A percentile compares a stretch with the other conserved stretches of the same genome.
Evolutionary conservation across 2,797 vertebrate species (phyloP).

Genomic region (Miopithecus talapoin): DNA sequence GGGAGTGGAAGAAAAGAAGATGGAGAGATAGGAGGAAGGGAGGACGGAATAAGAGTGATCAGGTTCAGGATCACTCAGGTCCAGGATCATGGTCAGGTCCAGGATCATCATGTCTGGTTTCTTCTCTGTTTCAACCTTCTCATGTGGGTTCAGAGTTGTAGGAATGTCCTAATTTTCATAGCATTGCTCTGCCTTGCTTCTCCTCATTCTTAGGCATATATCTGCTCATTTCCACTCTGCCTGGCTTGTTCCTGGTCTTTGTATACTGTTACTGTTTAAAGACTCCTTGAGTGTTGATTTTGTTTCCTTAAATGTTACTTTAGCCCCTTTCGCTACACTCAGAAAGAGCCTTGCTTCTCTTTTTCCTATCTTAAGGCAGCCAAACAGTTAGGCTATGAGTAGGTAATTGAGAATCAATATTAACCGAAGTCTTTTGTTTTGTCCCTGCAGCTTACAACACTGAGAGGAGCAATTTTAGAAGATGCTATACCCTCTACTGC

Average conservation of each 20-base stretch:
- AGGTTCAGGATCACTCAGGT: no score
- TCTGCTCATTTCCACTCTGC: accelerated
- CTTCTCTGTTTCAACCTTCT: no score
- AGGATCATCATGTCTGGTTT: accelerated
- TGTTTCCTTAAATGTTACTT: background rate
- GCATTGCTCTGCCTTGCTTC: accelerated
- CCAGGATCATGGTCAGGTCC: accelerated
- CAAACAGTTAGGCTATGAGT: background rate
- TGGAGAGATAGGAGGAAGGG: background rate
- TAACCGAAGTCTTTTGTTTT: background rate
- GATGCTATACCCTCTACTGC: slow-evolving; percentile 97
- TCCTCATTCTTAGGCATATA: no score
- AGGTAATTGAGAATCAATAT: background rate
- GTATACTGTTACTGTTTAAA: background rate
- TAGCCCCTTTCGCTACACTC: background rate
- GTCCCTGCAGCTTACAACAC: slow-evolving; percentile 90
- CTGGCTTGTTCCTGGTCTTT: no score
- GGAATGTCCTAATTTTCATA: background rate
- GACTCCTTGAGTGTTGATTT: background rate
- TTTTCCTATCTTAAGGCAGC: background rate
- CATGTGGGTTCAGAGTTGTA: accelerated
- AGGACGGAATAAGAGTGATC: accelerated
- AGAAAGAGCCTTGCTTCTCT: background rate
- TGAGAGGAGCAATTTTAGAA: slow-evolving; percentile 95
- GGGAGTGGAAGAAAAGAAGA: background rate